Evolutionary conservation across 2,888 invertebrate species (phyloP).

Genomic region (Sarcophaga caerulescens): DNA sequence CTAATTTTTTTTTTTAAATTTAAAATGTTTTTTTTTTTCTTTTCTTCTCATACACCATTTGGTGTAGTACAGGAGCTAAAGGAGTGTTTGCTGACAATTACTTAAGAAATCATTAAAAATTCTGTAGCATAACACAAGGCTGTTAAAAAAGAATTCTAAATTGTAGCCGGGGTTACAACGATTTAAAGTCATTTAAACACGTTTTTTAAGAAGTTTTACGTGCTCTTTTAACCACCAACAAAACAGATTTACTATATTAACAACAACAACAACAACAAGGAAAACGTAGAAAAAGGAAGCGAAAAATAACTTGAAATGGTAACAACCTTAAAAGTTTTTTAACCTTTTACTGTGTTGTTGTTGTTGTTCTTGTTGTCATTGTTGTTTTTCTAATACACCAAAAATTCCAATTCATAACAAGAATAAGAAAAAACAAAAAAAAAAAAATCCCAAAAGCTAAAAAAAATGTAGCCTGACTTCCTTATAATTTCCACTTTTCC

Average conservation of each 20-base stretch:
- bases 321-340: slow-evolving; percentile 68
- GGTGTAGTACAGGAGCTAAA: too few species aligned
- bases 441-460: slow-evolving; percentile 1
- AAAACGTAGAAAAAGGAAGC: slow-evolving; percentile 20
- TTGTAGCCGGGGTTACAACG: not conserved
- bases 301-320: slow-evolving; percentile 55
- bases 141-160: not conserved
- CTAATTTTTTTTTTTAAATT: too few species aligned
- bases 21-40: too few species aligned
- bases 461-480: slow-evolving; percentile 63
- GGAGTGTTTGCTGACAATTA: not conserved
- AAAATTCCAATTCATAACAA: too few species aligned
- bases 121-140: not conserved
- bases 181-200: slow-evolving; percentile 25
- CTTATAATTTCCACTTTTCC: slow-evolving; percentile 32
- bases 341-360: slow-evolving; percentile 59
- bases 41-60: too few species aligned
- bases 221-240: slow-evolving; percentile 26
- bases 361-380: not conserved
- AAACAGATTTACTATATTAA: slow-evolving; percentile 3
- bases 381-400: slow-evolving; percentile 56
- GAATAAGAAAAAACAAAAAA: slow-evolving; percentile 6
- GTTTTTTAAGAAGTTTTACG: slow-evolving; percentile 54
- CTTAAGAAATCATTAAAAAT: not conserved
- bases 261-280: slow-evolving; percentile 24